A percentile compares a stretch with the other conserved stretches of the same genome.
Conservation (phyloP, 2,888 invertebrate species). For the Andricus quercusramuli region DNA sequence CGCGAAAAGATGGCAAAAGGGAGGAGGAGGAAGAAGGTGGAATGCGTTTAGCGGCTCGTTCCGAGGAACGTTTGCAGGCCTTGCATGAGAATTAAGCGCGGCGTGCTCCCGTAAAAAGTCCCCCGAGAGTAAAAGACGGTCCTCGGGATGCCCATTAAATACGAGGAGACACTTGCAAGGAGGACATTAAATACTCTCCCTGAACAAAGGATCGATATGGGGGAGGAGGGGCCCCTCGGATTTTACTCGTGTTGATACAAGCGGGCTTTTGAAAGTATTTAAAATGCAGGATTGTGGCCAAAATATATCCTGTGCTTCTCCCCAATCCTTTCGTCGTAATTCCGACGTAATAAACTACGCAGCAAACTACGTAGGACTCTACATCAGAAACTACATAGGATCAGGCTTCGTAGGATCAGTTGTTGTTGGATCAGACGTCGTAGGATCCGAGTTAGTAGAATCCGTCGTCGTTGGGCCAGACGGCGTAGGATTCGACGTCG, state of each 20-base stretch:
- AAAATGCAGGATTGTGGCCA: background rate
- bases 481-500: too few species aligned
- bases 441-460: too few species aligned
- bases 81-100: constrained; percentile 36
- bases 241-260: background rate
- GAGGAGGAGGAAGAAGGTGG: background rate
- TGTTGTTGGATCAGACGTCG: too few species aligned
- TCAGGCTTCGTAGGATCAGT: too few species aligned
- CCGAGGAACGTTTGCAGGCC: constrained; percentile 1
- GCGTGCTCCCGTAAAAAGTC: constrained; percentile 21
- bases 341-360: too few species aligned
- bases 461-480: too few species aligned
- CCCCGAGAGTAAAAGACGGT: constrained; percentile 18
- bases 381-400: too few species aligned
- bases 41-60: constrained; percentile 41
- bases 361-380: too few species aligned
- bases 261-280: background rate
- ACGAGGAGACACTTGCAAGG: constrained; percentile 19
- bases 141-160: constrained; percentile 27
- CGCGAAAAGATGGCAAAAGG: background rate
- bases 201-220: constrained; percentile 18
- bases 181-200: constrained; percentile 38
- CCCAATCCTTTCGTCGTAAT: too few species aligned
- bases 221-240: background rate
- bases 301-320: background rate